Evolutionary conservation across 2,113 vertebrate genomes (phyloP).

Genomic region (Oreocharis arfaki): DNA sequence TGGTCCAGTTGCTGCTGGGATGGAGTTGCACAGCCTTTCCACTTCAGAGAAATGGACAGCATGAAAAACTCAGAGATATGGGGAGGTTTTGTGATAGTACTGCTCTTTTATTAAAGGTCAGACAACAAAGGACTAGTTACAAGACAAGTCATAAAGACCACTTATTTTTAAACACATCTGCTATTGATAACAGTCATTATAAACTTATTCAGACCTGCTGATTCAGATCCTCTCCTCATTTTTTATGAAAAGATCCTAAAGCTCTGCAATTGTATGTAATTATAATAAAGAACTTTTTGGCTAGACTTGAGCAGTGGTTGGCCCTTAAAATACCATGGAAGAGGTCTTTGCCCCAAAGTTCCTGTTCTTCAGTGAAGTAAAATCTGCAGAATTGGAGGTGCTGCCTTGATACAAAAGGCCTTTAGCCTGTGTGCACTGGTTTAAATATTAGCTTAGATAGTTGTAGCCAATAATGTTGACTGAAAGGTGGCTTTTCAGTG

Average conservation of each 20-base stretch:
- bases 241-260: not conserved
- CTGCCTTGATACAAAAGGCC: not conserved
- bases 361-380: not conserved
- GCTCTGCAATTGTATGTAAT: not conserved
- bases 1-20: not conserved
- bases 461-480: not conserved
- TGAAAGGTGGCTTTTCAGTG: not conserved
- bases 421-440: not conserved
- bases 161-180: not conserved
- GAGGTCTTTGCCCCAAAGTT: not conserved
- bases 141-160: not conserved
- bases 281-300: not conserved
- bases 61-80: not conserved
- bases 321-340: not conserved
- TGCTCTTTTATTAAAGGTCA: not conserved
- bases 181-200: not conserved
- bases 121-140: not conserved
- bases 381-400: not conserved
- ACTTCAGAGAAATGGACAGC: not conserved
- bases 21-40: not conserved
- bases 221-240: not conserved
- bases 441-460: conserved; percentile 18
- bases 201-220: not conserved
- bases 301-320: not conserved
- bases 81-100: not conserved